Base-by-base conservation (phyloP, 23 tunicate species). In the Oikopleura dioica region DNA sequence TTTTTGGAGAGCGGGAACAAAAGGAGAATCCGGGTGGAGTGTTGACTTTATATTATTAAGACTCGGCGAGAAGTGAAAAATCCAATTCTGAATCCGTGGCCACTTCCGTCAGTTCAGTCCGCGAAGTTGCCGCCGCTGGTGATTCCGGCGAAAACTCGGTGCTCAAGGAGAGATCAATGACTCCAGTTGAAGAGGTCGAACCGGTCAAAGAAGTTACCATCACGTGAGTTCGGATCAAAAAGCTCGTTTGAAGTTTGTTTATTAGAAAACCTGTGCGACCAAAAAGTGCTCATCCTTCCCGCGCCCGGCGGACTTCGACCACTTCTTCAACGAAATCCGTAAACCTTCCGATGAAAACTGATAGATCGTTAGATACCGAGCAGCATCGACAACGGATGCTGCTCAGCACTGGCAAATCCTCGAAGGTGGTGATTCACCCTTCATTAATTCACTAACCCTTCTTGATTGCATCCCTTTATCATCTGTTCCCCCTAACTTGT, bases 201-300 rank as follows among this genome's bases (percentile, higher is more conserved):
- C 55, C 55, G 55, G 55, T 9, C 9, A 16, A 44, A 44, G 55
- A 44, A 44, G 55, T 44, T 9, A 44, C 55, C 9, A 44, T 63
- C 72, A 24, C 29, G 33, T 63, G 33, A 21, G 26, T 2, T 16
- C 30, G 29, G 72, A 28, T 28, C 9, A 21, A 44, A 44, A 21
- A 9, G 9, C 21, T 9, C 9, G 9, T 44, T 44, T 21, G 21
- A 9, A 44, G 9, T 44, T 44, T 44, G 9, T 9, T 9, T 9
- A 21, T 21, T 9, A 44, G 16, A 44, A 21, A 9, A 21, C 55
- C 55, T 9, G 16, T 44, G 55, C 9, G 72, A 28, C 72, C 72
- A 23, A 63, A 63, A 63, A 63, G 72, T 63, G 72, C 72, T 12
- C 72, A 63, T 28, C 72, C 72, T 5, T 12, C 30, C 30, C 29